Conservation (phyloP, 2,113 vertebrate species). For the Aplodontia rufa region DNA sequence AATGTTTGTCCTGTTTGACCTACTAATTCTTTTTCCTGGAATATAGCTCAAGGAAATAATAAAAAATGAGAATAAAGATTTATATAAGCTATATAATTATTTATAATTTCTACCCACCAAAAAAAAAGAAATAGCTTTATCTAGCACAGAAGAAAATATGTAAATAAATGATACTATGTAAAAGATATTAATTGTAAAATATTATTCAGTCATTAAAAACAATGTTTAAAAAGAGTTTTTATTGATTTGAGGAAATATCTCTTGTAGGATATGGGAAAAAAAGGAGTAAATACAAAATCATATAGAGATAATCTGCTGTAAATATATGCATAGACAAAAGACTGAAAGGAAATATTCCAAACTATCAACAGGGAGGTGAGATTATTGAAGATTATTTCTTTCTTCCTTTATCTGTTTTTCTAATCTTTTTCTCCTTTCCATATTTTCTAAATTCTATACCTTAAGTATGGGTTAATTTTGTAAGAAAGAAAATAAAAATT, state of each 20-base stretch:
- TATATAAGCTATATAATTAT: not conserved
- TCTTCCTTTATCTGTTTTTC: not conserved
- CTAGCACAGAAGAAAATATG: not conserved
- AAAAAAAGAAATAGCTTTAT: not conserved
- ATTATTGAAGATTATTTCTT: not conserved
- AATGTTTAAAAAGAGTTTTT: conserved; percentile 1
- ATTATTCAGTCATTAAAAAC: conserved; percentile 6
- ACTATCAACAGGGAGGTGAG: not conserved
- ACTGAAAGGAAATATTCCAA: not conserved
- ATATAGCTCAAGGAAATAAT: conserved; percentile 32
- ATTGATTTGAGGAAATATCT: conserved; percentile 1
- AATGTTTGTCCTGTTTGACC: not conserved
- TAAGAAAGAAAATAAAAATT: conserved; percentile 42
- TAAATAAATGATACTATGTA: not conserved
- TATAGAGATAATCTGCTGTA: not conserved
- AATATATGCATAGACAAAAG: not conserved
- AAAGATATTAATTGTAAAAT: not conserved
- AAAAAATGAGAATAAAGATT: conserved; percentile 28
- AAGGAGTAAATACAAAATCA: not conserved
- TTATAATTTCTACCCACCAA: not conserved
- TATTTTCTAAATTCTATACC: conserved; percentile 31
- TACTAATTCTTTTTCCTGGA: conserved; percentile 25
- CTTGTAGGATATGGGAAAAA: not conserved
- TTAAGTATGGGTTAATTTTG: conserved; percentile 62
- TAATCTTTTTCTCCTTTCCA: not conserved